These are phyloP conservation scores for Neomorphus geoffroyi DNA, from an alignment of 2,797 vertebrate species.

Conservation along the genomic window DNA sequence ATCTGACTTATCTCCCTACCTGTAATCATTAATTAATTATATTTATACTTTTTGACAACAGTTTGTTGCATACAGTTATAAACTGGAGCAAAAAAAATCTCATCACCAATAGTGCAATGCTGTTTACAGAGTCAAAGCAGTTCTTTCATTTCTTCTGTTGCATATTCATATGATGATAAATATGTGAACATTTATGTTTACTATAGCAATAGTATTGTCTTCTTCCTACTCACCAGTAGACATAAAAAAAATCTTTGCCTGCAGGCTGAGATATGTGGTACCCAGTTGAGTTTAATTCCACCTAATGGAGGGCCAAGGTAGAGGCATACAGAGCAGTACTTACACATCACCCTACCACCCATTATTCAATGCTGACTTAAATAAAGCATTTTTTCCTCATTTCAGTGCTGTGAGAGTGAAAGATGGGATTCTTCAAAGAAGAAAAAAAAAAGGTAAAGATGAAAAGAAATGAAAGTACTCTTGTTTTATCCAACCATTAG, in stretches of 20 bases:
- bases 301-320: not conserved
- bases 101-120: accelerated
- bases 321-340: not conserved
- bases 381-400: not conserved
- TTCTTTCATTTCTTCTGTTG: not conserved
- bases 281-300: not conserved
- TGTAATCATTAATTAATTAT: not conserved
- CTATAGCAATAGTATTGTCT: not conserved
- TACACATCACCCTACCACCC: accelerated
- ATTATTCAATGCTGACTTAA: not conserved
- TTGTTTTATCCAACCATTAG: not conserved
- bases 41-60: not conserved
- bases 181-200: not conserved
- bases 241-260: not conserved
- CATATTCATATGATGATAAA: not conserved
- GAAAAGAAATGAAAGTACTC: not conserved
- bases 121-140: not conserved
- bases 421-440: not conserved
- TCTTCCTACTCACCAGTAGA: not conserved
- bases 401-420: not conserved
- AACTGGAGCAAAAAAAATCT: not conserved
- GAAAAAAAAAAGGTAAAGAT: not conserved
- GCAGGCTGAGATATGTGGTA: not conserved
- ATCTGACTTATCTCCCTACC: not conserved
- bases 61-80: not conserved